Evolutionary conservation across 2,113 vertebrate species (phyloP), one percentile per base, ranked within the genome.

Genomic region (Lathamus discolor): DNA sequence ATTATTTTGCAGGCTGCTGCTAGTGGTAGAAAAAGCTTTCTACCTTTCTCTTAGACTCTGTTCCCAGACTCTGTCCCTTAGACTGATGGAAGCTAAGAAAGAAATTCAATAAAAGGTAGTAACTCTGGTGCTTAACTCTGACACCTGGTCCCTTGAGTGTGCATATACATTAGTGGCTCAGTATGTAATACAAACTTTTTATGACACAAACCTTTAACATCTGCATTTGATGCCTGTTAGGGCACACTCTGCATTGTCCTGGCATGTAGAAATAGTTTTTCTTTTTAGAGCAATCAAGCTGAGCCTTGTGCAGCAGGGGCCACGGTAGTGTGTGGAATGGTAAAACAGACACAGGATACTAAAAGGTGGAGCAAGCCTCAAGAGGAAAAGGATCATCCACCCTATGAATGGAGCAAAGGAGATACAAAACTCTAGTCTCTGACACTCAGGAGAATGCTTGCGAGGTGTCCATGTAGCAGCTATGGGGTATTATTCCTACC

Each of bases 381-480:
- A 54, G 37, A 33, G 13, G 7, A 31, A 57, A 83, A 37, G 5
- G 28, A 41, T 61, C 3, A 33, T 35, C 6, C 6, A 15, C n/a
- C 43, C 17, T 55, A 46, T 3, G 81, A 70, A 35, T 3, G 4
- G 35, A 88, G 11, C 6, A 59, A 5, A 52, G 52, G 11, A 75
- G 10, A 7, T 3, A 10, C 2, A 49, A 52, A 77, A n/a, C 10
- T 67, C 16, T 37, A 1, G 10, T 5, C 1, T 88, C 5, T 43
- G 22, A 54, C 1, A 25, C 19, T 25, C 8, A 29, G 0, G 3
- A 20, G 2, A 27, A 52, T 22, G 9, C 7, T 72, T 2, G 2
- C 31, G 18, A 69, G 8, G 7, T 62, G 23, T 22, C 35, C 13
- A 13, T 29, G 59, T 1, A 52, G 23, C 29, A 57, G 9, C 10